phyloP scores from a whole-genome alignment of 2,797 vertebrate species.

The Dromococcyx pavoninus region DNA sequence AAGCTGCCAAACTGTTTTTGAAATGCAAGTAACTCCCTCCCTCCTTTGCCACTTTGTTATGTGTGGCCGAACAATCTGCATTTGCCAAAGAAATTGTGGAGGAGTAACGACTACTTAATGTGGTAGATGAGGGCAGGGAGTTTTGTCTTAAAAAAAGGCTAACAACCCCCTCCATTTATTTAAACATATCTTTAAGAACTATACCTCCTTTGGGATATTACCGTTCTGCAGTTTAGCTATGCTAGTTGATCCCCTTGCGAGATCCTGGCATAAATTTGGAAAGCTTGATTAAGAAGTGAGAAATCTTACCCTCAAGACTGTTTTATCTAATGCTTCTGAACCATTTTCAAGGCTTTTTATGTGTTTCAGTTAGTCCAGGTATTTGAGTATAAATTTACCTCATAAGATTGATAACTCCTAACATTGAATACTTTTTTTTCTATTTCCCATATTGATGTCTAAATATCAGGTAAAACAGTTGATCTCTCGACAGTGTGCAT shows the following conservation, averaged over 20 bases:
- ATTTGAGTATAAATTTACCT: not conserved
- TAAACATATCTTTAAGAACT: not conserved
- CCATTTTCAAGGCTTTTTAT: not conserved
- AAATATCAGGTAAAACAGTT: conserved; percentile 59
- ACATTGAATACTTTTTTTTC: not conserved
- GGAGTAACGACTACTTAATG: not conserved
- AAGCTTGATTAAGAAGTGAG: not conserved
- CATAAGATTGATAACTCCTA: not conserved
- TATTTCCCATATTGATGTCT: not conserved
- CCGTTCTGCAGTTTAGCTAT: not conserved
- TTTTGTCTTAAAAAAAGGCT: not conserved
- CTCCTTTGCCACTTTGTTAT: not conserved
- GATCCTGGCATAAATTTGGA: not conserved
- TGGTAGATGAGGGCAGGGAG: not conserved
- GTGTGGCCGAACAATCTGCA: not conserved
- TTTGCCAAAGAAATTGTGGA: not conserved
- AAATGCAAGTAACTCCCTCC: not conserved
- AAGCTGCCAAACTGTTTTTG: not conserved
- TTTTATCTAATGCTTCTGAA: not conserved
- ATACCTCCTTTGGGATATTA: not conserved
- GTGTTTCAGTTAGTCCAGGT: not conserved
- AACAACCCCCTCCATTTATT: not conserved
- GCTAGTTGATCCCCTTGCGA: not conserved
- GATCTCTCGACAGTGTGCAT: conserved; percentile 43
- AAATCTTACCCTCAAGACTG: not conserved